Evolutionary conservation across 2,797 vertebrate species (phyloP).

Genomic region (Chelidonichthys spinosus): DNA sequence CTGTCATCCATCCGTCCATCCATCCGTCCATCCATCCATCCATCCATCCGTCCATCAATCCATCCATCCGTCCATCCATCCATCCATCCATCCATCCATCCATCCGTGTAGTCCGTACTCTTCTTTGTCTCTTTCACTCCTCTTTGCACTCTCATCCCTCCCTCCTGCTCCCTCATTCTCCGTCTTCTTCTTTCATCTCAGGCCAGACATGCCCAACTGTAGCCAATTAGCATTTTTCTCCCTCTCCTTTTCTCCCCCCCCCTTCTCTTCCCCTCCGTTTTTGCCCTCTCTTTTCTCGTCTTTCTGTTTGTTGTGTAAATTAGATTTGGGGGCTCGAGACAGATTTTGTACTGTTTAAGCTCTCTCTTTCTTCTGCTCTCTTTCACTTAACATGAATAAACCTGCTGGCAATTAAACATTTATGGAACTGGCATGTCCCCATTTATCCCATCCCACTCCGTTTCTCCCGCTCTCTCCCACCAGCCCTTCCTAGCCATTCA

Average conservation of each 20-base stretch:
- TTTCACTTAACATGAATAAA: slow-evolving; percentile 80
- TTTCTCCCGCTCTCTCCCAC: slow-evolving; percentile 38
- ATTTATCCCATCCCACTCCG: slow-evolving; percentile 75
- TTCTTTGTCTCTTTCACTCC: slow-evolving; percentile 40
- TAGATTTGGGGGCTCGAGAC: slow-evolving; percentile 82
- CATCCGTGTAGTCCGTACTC: slow-evolving; percentile 36
- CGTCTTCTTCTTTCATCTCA: slow-evolving; percentile 80
- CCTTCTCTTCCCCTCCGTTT: slow-evolving; percentile 56
- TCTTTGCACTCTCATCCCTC: slow-evolving; percentile 59
- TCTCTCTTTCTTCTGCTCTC: slow-evolving; percentile 65
- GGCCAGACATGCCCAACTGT: slow-evolving; percentile 86
- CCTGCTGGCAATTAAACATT: slow-evolving; percentile 84
- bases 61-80: no score
- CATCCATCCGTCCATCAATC: background rate
- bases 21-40: background rate
- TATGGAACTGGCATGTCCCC: slow-evolving; percentile 75
- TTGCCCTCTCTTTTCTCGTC: slow-evolving; percentile 74
- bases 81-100: slow-evolving; percentile 38
- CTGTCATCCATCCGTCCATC: background rate
- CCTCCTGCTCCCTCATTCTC: slow-evolving; percentile 63
- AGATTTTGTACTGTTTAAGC: slow-evolving; percentile 81
- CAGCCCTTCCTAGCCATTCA: slow-evolving; percentile 62
- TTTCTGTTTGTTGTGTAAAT: slow-evolving; percentile 86
- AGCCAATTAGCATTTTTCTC: slow-evolving; percentile 83
- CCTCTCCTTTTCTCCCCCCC: slow-evolving; percentile 55